phyloP scores from a whole-genome alignment of 2,888 invertebrate genomes.

The Carterocephalus palaemon region DNA sequence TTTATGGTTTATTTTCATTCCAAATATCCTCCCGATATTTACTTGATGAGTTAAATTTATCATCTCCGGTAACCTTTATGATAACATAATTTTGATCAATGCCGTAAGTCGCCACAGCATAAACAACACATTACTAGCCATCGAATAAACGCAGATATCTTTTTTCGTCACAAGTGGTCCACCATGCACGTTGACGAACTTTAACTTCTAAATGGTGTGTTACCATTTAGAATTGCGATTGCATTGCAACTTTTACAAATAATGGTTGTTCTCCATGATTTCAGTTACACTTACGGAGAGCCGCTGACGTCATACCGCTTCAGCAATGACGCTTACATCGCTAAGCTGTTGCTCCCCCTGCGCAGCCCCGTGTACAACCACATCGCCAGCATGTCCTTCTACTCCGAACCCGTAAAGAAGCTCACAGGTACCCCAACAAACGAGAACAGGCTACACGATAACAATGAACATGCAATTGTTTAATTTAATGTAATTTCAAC shows the following conservation, averaged over 20 bases:
- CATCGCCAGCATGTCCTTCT: conserved; percentile 82
- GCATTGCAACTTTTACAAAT: not conserved
- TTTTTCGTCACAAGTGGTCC: too few relatives aligned
- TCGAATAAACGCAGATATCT: too few relatives aligned
- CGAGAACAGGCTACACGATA: too few relatives aligned
- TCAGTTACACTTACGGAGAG: conserved; percentile 76
- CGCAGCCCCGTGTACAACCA: conserved; percentile 81
- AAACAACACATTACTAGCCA: too few relatives aligned
- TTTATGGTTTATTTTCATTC: conserved; percentile 59
- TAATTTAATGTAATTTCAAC: too few relatives aligned
- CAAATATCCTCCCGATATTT: conserved; percentile 32
- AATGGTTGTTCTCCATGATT: conserved; percentile 10
- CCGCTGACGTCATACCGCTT: conserved; percentile 81
- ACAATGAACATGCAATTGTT: too few relatives aligned
- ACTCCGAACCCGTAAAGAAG: conserved; percentile 83
- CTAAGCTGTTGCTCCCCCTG: conserved; percentile 82
- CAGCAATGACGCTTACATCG: conserved; percentile 85
- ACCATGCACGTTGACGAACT: too few relatives aligned
- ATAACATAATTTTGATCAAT: too few relatives aligned
- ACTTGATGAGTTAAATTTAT: conserved; percentile 21
- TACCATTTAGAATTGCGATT: too few relatives aligned
- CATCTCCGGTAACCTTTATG: conserved; percentile 16
- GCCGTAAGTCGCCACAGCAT: too few relatives aligned
- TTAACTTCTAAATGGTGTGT: too few relatives aligned
- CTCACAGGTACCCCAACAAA: conserved; percentile 79